These are phyloP conservation scores for Crypturellus undulatus DNA, from an alignment of 2,113 vertebrate genomes.

Conservation along the genomic window DNA sequence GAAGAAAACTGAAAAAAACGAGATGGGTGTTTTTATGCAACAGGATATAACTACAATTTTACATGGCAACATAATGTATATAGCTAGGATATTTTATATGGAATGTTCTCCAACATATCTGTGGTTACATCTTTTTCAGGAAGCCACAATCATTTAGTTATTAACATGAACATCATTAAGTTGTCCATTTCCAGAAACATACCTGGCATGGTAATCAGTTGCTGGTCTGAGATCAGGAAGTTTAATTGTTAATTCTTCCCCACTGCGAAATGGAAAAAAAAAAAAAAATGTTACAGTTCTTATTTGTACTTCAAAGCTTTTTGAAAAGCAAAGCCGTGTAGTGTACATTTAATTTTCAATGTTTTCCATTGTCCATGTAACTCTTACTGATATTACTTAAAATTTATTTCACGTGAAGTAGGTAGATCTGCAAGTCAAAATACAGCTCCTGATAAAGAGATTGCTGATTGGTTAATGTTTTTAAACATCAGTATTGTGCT, in stretches of 20 bases:
- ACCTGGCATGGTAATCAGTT: slow-evolving; percentile 82
- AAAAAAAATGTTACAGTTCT: slow-evolving; percentile 25
- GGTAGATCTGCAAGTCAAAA: slow-evolving; percentile 66
- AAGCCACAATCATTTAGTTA: background rate
- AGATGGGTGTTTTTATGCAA: background rate
- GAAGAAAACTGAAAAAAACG: background rate
- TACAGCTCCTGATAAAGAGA: slow-evolving; percentile 57
- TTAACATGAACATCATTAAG: background rate
- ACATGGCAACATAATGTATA: background rate
- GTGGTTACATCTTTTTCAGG: background rate
- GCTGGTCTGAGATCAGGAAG: slow-evolving; percentile 82
- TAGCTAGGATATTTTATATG: background rate
- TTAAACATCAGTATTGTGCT: slow-evolving; percentile 59
- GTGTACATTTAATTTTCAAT: slow-evolving; percentile 43
- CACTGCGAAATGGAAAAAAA: slow-evolving; percentile 67
- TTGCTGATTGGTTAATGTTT: slow-evolving; percentile 24
- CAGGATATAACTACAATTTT: background rate
- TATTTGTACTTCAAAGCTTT: background rate
- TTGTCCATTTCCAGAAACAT: background rate
- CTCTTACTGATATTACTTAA: slow-evolving; percentile 52
- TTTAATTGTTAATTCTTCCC: slow-evolving; percentile 75
- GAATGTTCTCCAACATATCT: background rate
- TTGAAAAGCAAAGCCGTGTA: slow-evolving; percentile 58
- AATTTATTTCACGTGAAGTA: slow-evolving; percentile 52
- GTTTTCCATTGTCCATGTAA: slow-evolving; percentile 44